Base-by-base conservation (phyloP, 2,888 invertebrate species). In the Gastrophysa polygoni region DNA sequence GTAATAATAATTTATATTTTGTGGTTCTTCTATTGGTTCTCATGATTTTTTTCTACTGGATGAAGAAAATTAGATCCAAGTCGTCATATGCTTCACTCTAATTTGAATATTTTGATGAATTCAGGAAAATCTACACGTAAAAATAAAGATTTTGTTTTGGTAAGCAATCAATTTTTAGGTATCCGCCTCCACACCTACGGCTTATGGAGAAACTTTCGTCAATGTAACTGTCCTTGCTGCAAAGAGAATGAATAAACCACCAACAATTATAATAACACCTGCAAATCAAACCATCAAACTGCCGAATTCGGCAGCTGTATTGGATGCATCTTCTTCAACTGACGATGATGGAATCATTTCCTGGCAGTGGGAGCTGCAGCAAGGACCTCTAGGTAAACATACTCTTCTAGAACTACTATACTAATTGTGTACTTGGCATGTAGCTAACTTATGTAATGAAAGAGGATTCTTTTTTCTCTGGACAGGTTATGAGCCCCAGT, bases 361-460 rank as follows among this genome's bases (percentile, higher is more conserved):
- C 0, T 97, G 93, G 89, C 92, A 92, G 77, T 98, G 97, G 97
- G 96, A 96, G 80, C 83, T 95, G 29, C 91, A 93, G 32, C 90
- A 91, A 59, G 94, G 95, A 0, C 97, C 97, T 0, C 85, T 91
- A 63, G 80, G 80, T 80, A 72, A 51, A 34, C 24, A 34, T 28
- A n/a, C n/a, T 38, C 32, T 5, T 14, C 38, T 3, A 38, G 4
- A 14, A 38, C 2, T n/a, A n/a, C n/a, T 3, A 38, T 14, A 14
- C n/a, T 38, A 14, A 5, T 38, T 8, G 38, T 2, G 38, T 38
- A 38, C 3, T 16, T 38, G n/a, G 3, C 10, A 11, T 38, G 10
- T 6, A 6, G 38, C 4, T 38, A 11, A 5, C 16, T n/a, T n/a
- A n/a, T n/a, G n/a, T n/a, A n/a, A n/a, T n/a, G n/a, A n/a, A n/a